Evolutionary conservation across 2,888 invertebrate genomes (phyloP).

Genomic region (Drosophila suboccidentalis): DNA sequence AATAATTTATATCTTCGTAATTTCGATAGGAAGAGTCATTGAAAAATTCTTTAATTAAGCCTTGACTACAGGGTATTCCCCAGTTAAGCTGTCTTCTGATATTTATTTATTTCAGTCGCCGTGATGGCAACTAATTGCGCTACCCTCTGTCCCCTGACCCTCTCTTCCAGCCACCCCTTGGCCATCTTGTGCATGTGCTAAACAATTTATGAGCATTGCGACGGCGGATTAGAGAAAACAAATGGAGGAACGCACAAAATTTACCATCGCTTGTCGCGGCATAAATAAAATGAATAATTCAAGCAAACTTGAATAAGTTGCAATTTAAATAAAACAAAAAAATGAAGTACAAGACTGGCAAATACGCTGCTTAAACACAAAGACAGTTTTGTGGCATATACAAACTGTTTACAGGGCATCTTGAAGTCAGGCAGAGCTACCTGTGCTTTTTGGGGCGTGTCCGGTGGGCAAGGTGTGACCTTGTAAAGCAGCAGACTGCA

Average conservation of each 20-base stretch:
- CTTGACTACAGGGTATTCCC: not conserved
- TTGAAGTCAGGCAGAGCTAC: not conserved
- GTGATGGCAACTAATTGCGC: slow-evolving; percentile 71
- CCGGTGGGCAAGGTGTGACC: slow-evolving; percentile 14
- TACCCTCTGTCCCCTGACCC: slow-evolving; percentile 14
- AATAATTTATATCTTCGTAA: not conserved
- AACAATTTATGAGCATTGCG: slow-evolving; percentile 68
- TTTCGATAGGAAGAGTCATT: not conserved
- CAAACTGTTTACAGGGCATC: slow-evolving; percentile 4
- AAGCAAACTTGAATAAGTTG: slow-evolving; percentile 41
- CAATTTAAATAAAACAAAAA: slow-evolving; percentile 16
- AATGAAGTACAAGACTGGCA: not conserved
- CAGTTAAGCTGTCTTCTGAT: not conserved
- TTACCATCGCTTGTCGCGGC: slow-evolving; percentile 55
- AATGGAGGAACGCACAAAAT: slow-evolving; percentile 32
- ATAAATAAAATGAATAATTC: slow-evolving; percentile 69
- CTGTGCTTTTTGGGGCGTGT: slow-evolving; percentile 14
- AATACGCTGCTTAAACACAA: not conserved
- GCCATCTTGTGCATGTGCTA: slow-evolving; percentile 57
- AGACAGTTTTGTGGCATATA: not conserved
- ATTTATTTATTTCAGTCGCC: slow-evolving; percentile 11
- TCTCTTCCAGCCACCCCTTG: not conserved
- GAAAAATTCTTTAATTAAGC: not conserved
- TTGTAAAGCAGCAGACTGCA: slow-evolving; percentile 23
- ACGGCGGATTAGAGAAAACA: slow-evolving; percentile 40